Conservation (phyloP, 2,888 invertebrate species). For the Callosobruchus maculatus region DNA sequence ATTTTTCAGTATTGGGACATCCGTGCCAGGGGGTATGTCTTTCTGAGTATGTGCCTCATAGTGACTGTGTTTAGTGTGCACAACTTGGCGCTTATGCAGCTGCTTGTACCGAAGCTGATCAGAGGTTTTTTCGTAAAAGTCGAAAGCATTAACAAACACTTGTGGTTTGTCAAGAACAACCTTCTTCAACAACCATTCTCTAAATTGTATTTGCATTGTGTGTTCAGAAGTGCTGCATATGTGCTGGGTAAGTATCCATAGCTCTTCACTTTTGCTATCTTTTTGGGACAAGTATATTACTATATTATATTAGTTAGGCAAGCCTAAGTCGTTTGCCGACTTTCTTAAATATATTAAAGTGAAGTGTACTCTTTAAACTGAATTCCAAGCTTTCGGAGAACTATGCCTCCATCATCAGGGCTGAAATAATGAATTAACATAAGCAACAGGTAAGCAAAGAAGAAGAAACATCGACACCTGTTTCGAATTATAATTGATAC, state of each 20-base stretch:
- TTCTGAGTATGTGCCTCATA: not conserved
- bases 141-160: not conserved
- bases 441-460: too few relatives aligned
- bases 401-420: too few relatives aligned
- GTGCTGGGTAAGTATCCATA: not conserved
- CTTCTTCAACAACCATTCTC: not conserved
- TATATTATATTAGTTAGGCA: too few relatives aligned
- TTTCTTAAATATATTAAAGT: too few relatives aligned
- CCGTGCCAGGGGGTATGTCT: not conserved
- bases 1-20: not conserved
- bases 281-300: too few relatives aligned
- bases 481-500: too few relatives aligned
- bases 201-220: not conserved
- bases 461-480: too few relatives aligned
- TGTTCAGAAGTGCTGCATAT: conserved; percentile 1
- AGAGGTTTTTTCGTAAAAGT: conserved; percentile 6
- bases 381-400: too few relatives aligned
- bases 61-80: conserved; percentile 10
- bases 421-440: too few relatives aligned
- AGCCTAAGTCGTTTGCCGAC: too few relatives aligned
- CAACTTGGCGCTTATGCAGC: conserved; percentile 16
- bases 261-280: too few relatives aligned
- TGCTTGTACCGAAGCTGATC: conserved; percentile 11
- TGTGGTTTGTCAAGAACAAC: not conserved
- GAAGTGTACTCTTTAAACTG: too few relatives aligned